Conservation (phyloP, 2,888 invertebrate genomes). For the Megamerina dolium region DNA sequence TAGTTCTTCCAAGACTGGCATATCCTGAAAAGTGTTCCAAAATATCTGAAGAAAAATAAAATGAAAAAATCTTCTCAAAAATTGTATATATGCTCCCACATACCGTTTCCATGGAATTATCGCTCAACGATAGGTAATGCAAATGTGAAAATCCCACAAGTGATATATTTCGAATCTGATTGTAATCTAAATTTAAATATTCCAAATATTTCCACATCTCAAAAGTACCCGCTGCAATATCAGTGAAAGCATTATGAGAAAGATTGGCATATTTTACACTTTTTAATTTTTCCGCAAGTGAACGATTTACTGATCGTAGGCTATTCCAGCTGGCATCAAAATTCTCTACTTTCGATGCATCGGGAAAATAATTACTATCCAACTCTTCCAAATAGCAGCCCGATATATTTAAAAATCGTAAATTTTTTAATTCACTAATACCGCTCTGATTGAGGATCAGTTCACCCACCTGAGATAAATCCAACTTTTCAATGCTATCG, state of each 20-base stretch:
- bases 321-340: constrained; percentile 41
- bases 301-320: constrained; percentile 25
- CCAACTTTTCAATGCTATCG: constrained; percentile 23
- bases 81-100: constrained; percentile 1
- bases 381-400: constrained; percentile 27
- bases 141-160: constrained; percentile 29
- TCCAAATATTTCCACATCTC: constrained; percentile 26
- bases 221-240: constrained; percentile 27
- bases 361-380: constrained; percentile 26
- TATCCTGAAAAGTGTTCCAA: constrained; percentile 24
- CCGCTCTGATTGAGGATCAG: constrained; percentile 28
- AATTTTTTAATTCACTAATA: constrained; percentile 29
- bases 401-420: constrained; percentile 38
- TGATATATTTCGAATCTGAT: constrained; percentile 30
- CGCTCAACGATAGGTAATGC: constrained; percentile 28
- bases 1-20: constrained; percentile 27
- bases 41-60: constrained; percentile 26
- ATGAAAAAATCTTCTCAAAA: neutral
- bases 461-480: constrained; percentile 33
- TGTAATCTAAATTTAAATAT: constrained; percentile 33
- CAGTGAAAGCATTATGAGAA: constrained; percentile 32
- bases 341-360: constrained; percentile 24
- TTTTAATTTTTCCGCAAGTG: constrained; percentile 25
- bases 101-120: constrained; percentile 35
- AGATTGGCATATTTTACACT: constrained; percentile 35